Evolutionary conservation across 2,113 vertebrate species (phyloP).

Genomic region (Felis chaus): DNA sequence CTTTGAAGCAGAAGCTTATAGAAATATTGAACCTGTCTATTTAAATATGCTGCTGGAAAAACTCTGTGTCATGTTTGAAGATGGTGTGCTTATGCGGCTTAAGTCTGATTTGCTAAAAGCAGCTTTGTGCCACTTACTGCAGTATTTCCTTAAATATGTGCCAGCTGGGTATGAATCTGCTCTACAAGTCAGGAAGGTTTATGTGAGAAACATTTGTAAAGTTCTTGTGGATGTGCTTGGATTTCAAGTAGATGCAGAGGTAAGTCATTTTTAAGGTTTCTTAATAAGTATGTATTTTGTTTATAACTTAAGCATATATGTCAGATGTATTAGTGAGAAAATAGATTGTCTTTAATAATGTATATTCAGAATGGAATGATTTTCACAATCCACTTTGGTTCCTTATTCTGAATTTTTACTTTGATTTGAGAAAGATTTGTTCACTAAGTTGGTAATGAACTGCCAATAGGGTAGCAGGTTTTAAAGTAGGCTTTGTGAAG

Average conservation of each 20-base stretch:
- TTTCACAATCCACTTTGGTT: slow-evolving; percentile 5
- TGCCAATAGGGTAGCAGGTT: background rate
- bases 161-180: slow-evolving; percentile 90
- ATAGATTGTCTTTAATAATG: background rate
- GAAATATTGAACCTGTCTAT: slow-evolving; percentile 89
- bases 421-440: slow-evolving; percentile 42
- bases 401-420: slow-evolving; percentile 8
- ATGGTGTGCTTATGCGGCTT: slow-evolving; percentile 80
- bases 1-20: slow-evolving; percentile 80
- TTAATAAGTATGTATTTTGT: slow-evolving; percentile 50
- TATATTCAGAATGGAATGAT: background rate
- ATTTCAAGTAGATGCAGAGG: slow-evolving; percentile 87
- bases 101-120: slow-evolving; percentile 87
- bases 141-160: slow-evolving; percentile 90
- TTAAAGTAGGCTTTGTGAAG: slow-evolving; percentile 41
- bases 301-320: background rate
- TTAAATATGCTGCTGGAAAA: slow-evolving; percentile 92
- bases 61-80: slow-evolving; percentile 87
- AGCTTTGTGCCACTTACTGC: slow-evolving; percentile 90
- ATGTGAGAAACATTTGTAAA: slow-evolving; percentile 87
- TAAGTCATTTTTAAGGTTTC: slow-evolving; percentile 76
- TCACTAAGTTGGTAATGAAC: slow-evolving; percentile 17
- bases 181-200: slow-evolving; percentile 84
- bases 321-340: slow-evolving; percentile 13
- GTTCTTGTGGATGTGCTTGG: slow-evolving; percentile 88